Evolutionary conservation across 2,113 vertebrate genomes (phyloP), one percentile per base, ranked within the genome.

Genomic region (Marcusenius ussheri): DNA sequence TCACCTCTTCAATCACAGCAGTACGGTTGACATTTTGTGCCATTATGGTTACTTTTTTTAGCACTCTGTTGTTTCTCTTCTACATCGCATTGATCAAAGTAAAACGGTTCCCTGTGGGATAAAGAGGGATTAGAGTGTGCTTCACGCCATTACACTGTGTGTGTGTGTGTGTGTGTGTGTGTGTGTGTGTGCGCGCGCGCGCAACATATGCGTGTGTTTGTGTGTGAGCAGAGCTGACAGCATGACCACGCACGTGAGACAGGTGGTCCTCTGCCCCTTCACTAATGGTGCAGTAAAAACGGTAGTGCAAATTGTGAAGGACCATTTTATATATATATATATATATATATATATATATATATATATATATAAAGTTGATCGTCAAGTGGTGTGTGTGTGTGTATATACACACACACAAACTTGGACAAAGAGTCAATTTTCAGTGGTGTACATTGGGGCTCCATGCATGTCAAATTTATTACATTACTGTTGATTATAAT

Each of bases 211-310:
- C n/a, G 31, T 31, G 88, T 49, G 66, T 89, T 13, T 49, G 88
- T 49, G 90, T 89, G 89, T 89, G 74, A 39, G 87, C 56, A 88
- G 39, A 91, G 74, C 47, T 90, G 39, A 66, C 84, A 91, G 90
- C 90, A 90, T 91, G 91, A 83, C 46, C 74, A 47, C 11, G 51
- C 80, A 84, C 35, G 89, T 89, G 89, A 84, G 89, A 13, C 47
- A 58, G 50, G 15, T 83, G 35, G 89, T 56, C 85, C 85, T 51
- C 27, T 53, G 50, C 47, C 15, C 8, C 46, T 56, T 27, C 85
- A n/a, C n/a, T 47, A 77, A 77, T 77, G 70, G 27, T 77, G 35
- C 31, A 77, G n/a, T 66, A 27, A 77, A 31, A 77, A 77, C 5
- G 27, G 31, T 77, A 39, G 15, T 77, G 70, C 31, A 15, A 39